Conservation (phyloP, 2,888 invertebrate species). For the Muscina levida region DNA sequence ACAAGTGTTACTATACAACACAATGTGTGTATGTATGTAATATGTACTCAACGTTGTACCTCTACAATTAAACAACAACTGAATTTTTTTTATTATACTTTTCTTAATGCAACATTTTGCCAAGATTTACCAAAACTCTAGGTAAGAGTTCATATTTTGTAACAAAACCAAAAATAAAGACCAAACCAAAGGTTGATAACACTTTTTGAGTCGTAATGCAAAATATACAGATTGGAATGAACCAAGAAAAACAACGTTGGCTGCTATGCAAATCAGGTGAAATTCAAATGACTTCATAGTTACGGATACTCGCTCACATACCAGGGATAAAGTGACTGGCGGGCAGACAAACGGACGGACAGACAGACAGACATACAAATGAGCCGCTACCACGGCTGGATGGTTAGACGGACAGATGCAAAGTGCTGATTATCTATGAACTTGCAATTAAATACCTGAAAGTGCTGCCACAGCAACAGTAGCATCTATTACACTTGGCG, state of each 20-base stretch:
- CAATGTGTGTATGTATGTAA: too few relatives aligned
- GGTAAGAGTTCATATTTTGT: too few relatives aligned
- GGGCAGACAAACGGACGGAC: background rate
- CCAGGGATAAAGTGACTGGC: background rate
- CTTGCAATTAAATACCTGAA: conserved; percentile 61
- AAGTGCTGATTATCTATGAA: conserved; percentile 57
- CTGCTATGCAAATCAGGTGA: conserved; percentile 61
- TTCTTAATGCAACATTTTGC: too few relatives aligned
- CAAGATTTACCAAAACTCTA: too few relatives aligned
- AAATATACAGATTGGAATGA: background rate
- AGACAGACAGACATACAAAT: background rate
- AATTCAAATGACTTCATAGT: conserved; percentile 54
- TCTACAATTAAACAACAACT: conserved; percentile 3
- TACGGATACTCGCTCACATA: background rate
- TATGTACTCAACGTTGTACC: too few relatives aligned
- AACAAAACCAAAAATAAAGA: background rate
- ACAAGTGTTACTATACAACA: background rate
- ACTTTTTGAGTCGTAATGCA: background rate
- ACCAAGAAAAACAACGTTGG: conserved; percentile 34
- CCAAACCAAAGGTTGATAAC: conserved; percentile 25
- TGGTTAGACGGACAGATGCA: background rate
- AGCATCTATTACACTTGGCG: too few relatives aligned
- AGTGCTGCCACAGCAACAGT: background rate
- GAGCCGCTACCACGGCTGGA: too few relatives aligned
- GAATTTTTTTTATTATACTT: background rate